Evolutionary conservation across 2,888 invertebrate species (phyloP).

Genomic region (Pocota personata): DNA sequence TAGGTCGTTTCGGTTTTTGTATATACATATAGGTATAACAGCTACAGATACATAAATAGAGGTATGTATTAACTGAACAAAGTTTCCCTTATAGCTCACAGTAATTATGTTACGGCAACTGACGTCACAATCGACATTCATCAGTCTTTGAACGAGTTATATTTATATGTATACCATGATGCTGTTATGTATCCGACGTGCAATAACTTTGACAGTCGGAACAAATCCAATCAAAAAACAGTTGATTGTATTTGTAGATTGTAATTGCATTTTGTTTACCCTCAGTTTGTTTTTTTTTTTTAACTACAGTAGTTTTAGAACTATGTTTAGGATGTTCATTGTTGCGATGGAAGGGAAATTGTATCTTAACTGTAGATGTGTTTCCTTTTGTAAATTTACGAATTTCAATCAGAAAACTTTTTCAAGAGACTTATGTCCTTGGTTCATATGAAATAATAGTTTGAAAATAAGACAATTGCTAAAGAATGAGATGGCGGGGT

Average conservation of each 20-base stretch:
- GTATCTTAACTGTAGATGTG: too few relatives aligned
- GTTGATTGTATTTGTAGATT: conserved; percentile 51
- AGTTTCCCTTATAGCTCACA: conserved; percentile 54
- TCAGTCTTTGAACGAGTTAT: conserved; percentile 46
- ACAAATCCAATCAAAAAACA: conserved; percentile 58
- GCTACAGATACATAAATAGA: conserved; percentile 2
- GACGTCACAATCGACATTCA: conserved; percentile 74
- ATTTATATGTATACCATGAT: conserved; percentile 10
- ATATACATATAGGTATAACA: background rate
- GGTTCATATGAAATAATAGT: too few relatives aligned
- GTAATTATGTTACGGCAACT: conserved; percentile 71
- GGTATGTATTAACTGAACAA: conserved; percentile 39
- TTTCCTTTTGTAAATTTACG: too few relatives aligned
- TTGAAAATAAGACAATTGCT: too few relatives aligned
- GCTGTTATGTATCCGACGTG: conserved; percentile 28
- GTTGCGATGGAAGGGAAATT: background rate
- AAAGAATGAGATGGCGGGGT: too few relatives aligned
- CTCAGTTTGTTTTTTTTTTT: background rate
- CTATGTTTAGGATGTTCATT: background rate
- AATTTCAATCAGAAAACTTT: too few relatives aligned
- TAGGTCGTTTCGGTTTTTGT: conserved; percentile 49
- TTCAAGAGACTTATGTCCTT: too few relatives aligned
- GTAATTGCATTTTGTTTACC: conserved; percentile 44
- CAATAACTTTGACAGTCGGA: conserved; percentile 46
- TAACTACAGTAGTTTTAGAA: background rate